Base-by-base conservation (phyloP, 2,888 invertebrate species). In the Agrotis exclamationis region DNA sequence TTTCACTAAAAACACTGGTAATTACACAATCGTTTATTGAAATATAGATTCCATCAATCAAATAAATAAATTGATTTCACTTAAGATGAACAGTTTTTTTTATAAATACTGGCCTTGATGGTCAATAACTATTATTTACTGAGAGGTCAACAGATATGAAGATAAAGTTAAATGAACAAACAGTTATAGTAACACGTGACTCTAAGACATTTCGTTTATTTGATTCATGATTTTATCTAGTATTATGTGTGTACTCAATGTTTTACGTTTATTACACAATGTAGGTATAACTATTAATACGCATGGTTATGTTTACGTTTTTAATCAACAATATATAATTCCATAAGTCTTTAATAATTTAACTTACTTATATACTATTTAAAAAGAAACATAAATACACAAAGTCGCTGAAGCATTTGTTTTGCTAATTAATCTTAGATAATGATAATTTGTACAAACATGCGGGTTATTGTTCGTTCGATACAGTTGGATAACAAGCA, bases 91-190 rank as follows among this genome's bases (percentile, higher is more conserved):
- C 33, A 62, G 22, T 54, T 58, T 51, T 67, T 59, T 56, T 45
- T 44, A 71, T 47, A 65, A 70, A 64, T 65, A 65, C 39, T 56
- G 39, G 65, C 65, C 58, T 76, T 76, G 79, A 70, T 64, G 64
- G 44, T 39, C 39, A 39, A 39, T 59, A 18, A 57, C 53, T 56
- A 56, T 54, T 63, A 47, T 53, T 63, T 67, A 58, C n/a, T 63
- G 70, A 83, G 59, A 79, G 83, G 83, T 83, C 85, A 85, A 54
- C 22, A 72, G 68, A 63, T 79, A 74, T 33, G 1, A 11, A 50
- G 83, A 79, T 85, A 85, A 85, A 75, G 58, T 58, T 53, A 56
- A 24, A 39, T 44, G 47, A 47, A 63, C 66, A 58, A 63, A 24
- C 60, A 54, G 13, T 47, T 24, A 16, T 33, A 28, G 53, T 53